Conservation (phyloP, 2,113 vertebrate genomes). For the Muscicapa adusta region DNA sequence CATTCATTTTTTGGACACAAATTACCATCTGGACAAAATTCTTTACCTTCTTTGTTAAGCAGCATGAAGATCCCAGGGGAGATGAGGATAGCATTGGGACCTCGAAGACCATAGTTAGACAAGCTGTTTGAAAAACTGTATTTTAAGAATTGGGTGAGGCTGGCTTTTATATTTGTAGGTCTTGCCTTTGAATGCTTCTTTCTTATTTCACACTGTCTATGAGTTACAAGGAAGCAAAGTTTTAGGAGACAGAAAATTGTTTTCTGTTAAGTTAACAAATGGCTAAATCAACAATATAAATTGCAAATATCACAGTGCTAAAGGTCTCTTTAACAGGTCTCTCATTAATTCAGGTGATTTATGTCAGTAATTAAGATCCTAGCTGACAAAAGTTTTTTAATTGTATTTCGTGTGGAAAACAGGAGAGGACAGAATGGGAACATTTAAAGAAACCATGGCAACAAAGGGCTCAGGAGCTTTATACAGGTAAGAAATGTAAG, state of each 20-base stretch:
- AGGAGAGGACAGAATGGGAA: background rate
- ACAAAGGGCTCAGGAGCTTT: background rate
- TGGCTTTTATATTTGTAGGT: background rate
- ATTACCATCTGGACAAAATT: background rate
- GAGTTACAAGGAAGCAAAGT: background rate
- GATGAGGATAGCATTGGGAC: background rate
- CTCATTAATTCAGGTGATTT: background rate
- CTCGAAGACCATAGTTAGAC: background rate
- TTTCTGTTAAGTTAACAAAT: background rate
- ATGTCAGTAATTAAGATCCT: background rate
- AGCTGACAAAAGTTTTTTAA: background rate
- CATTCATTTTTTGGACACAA: background rate
- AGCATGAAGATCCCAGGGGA: background rate
- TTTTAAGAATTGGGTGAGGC: background rate
- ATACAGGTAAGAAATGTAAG: background rate
- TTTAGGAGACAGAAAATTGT: background rate
- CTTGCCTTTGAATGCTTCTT: background rate
- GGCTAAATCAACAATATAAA: background rate
- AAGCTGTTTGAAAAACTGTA: background rate
- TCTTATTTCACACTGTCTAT: background rate
- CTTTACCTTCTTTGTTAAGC: background rate
- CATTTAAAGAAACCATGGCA: slow-evolving; percentile 25
- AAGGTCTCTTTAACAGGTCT: background rate
- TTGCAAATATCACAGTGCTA: background rate
- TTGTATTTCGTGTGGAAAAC: background rate